Percentiles rank a stretch among this genome's conserved stretches.
These are phyloP conservation scores for Symphodus melops DNA, from an alignment of 2,113 vertebrate genomes.

Conservation along the genomic window DNA sequence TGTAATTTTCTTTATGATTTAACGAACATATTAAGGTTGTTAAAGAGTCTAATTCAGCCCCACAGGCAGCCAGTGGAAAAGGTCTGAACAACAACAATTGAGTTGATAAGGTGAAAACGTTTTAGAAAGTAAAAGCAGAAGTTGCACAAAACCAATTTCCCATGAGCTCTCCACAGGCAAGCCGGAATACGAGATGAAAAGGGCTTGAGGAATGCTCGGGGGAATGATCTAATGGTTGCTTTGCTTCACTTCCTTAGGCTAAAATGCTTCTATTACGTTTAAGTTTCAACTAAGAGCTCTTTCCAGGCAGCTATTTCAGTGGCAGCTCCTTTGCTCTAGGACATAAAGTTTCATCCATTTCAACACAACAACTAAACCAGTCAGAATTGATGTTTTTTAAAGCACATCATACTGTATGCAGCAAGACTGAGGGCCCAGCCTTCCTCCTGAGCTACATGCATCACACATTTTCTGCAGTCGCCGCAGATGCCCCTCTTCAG, in stretches of 20 bases:
- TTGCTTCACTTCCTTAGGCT: slow-evolving; percentile 23
- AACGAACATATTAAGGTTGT: not conserved
- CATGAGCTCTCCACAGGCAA: slow-evolving; percentile 8
- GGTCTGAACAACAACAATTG: not conserved
- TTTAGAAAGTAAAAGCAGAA: slow-evolving; percentile 7
- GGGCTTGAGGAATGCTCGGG: slow-evolving; percentile 7
- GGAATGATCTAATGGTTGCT: slow-evolving; percentile 19
- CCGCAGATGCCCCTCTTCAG: slow-evolving; percentile 39
- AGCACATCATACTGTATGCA: slow-evolving; percentile 38
- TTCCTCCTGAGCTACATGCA: slow-evolving; percentile 38
- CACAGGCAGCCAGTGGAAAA: not conserved
- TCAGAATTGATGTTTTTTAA: slow-evolving; percentile 26
- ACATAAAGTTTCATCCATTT: slow-evolving; percentile 17
- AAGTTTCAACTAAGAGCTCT: slow-evolving; percentile 24
- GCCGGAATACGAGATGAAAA: slow-evolving; percentile 31
- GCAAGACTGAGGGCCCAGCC: slow-evolving; percentile 42
- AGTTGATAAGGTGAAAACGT: slow-evolving; percentile 2
- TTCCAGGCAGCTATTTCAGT: slow-evolving; percentile 16
- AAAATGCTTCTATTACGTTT: slow-evolving; percentile 34
- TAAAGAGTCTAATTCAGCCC: not conserved
- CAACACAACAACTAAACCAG: slow-evolving; percentile 1
- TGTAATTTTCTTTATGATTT: not conserved
- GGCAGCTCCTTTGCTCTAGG: slow-evolving; percentile 24
- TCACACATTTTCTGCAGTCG: slow-evolving; percentile 52
- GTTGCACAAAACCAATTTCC: not conserved